Evolutionary conservation across 2,113 vertebrate species (phyloP), one percentile per base, ranked within the genome.

Genomic region (Vidua chalybeata): DNA sequence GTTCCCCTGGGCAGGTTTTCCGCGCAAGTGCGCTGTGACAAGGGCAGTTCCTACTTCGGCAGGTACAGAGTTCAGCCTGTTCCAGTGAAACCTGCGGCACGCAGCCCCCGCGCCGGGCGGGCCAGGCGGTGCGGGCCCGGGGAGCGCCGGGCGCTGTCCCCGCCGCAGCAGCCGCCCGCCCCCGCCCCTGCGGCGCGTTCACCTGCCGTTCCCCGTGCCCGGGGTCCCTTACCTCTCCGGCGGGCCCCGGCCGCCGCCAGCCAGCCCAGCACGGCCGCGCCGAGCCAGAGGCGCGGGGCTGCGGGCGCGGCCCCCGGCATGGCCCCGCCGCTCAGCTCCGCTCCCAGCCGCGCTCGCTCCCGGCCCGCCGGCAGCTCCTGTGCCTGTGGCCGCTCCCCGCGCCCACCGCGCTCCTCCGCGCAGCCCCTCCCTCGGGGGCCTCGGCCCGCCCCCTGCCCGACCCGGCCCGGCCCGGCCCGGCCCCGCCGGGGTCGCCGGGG

Each of bases 81-180:
- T 13, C 86, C 86, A 26, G 41, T 0, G 30, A 20, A 1, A 16
- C 10, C 0, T 1, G 20, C 1, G 22, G 3, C 43, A 1, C 1
- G 23, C 2, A 19, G 13, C 11, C 6, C 0, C 0, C 1, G n/a
- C 28, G 30, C 26, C 9, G 19, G 31, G 7, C 26, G 11, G 1
- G 35, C 35, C 17, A 0, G 14, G 37, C 10, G 52, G 3, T 0
- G 72, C 6, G 15, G 55, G 23, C 21, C 2, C 30, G 21, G 46
- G 28, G 33, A 35, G 35, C 35, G 35, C 35, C 35, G 35, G 35
- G 35, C 27, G 19, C 45, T 12, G 68, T 14, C 51, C 23, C 30
- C 14, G 18, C 55, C 48, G 18, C 46, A 37, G 83, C 35, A 31
- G 23, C 41, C 43, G 15, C 55, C 39, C 39, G 39, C 39, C 39